phyloP scores from a whole-genome alignment of 2,113 vertebrate genomes.

The Protomyctophum bolini region DNA sequence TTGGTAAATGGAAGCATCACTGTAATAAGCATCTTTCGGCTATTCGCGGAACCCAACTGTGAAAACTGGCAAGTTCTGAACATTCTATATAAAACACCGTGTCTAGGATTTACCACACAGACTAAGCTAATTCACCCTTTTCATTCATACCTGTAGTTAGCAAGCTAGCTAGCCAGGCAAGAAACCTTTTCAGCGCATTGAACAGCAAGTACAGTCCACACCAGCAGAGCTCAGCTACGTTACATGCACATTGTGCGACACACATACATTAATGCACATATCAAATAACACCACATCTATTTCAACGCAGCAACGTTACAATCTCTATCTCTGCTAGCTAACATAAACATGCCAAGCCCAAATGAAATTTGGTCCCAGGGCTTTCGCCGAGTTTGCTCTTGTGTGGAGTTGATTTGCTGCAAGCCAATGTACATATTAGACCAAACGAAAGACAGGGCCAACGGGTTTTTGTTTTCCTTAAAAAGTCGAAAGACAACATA shows the following conservation, averaged over 20 bases:
- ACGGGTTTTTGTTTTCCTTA: not conserved
- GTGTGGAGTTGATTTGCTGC: not conserved
- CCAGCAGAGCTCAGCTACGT: not conserved
- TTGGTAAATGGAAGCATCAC: too few relatives aligned
- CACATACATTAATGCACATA: not conserved
- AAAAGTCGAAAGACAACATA: not conserved
- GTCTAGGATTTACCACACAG: conserved; percentile 11
- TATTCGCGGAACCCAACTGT: too few relatives aligned
- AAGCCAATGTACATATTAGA: not conserved
- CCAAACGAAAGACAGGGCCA: not conserved
- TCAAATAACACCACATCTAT: not conserved
- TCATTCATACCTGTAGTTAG: conserved; percentile 48
- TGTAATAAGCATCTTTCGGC: too few relatives aligned
- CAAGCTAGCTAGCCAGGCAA: conserved; percentile 53
- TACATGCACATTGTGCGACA: too few relatives aligned
- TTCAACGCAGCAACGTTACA: not conserved
- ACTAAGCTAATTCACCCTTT: conserved; percentile 27
- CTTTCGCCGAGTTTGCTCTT: conserved; percentile 30
- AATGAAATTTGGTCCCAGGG: conserved; percentile 13
- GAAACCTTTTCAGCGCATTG: conserved; percentile 18
- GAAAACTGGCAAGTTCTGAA: too few relatives aligned
- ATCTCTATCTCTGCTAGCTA: conserved; percentile 13
- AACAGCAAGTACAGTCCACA: not conserved
- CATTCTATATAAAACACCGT: too few relatives aligned
- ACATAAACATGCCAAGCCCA: conserved; percentile 6